phyloP scores from a whole-genome alignment of 2,113 vertebrate genomes.

The Pedionomus torquatus region DNA sequence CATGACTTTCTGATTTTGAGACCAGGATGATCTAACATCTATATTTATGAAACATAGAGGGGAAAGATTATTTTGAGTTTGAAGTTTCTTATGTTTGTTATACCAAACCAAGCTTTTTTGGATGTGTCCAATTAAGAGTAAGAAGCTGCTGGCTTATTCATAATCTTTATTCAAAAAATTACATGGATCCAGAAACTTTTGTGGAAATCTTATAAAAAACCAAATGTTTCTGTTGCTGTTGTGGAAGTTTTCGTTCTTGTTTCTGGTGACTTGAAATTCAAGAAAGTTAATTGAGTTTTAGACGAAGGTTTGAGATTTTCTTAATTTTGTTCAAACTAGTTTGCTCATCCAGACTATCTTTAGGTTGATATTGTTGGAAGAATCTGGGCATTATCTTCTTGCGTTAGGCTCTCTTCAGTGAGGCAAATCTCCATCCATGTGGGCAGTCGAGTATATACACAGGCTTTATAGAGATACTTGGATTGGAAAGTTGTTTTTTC shows the following conservation, averaged over 20 bases:
- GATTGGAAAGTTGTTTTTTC: background rate
- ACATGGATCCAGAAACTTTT: background rate
- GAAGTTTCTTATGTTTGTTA: background rate
- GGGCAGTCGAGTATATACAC: no score
- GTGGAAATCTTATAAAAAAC: background rate
- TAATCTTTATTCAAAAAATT: background rate
- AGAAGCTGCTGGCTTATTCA: background rate
- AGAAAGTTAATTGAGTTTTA: background rate
- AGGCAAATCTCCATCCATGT: background rate
- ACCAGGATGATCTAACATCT: background rate
- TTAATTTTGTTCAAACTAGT: background rate
- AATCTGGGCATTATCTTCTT: background rate
- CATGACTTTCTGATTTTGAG: no score
- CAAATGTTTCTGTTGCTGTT: background rate
- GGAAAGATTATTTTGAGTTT: background rate
- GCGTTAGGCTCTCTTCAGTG: background rate
- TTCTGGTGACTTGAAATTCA: background rate
- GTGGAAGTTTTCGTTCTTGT: background rate
- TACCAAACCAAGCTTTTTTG: background rate
- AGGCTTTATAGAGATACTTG: background rate
- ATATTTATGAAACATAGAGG: background rate
- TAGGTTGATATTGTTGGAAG: background rate
- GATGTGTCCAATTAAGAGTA: background rate
- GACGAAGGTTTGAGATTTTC: background rate
- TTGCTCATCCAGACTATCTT: background rate